Percentiles rank a stretch among this genome's conserved stretches.
phyloP scores from a whole-genome alignment of 2,113 vertebrate species.

The Sphaerodactylus townsendi region DNA sequence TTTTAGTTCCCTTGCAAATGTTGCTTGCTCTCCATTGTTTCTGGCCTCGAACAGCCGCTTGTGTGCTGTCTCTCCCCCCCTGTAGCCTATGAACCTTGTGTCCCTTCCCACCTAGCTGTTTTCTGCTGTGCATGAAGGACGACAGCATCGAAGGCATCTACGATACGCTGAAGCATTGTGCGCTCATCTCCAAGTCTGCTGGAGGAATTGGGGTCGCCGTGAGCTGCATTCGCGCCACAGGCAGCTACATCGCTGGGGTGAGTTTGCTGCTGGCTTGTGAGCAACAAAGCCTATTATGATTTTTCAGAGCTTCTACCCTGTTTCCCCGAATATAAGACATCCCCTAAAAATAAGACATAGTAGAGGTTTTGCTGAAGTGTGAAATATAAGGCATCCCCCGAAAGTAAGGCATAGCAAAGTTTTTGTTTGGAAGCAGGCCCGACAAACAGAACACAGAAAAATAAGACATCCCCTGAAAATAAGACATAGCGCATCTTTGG shows the following conservation, averaged over 20 bases:
- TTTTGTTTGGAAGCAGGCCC: too few species aligned
- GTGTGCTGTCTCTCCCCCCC: fast-evolving
- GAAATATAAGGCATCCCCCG: too few species aligned
- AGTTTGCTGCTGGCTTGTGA: conserved; percentile 39
- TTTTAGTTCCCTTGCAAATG: neutral
- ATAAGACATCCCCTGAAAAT: too few species aligned
- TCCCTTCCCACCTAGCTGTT: conserved; percentile 79
- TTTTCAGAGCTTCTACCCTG: neutral
- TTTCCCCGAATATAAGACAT: too few species aligned
- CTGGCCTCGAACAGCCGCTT: neutral
- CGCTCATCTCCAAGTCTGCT: conserved; percentile 94
- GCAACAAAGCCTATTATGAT: neutral
- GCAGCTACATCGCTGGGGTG: conserved; percentile 97
- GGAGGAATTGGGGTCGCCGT: conserved; percentile 95
- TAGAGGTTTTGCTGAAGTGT: too few species aligned
- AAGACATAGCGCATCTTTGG: too few species aligned
- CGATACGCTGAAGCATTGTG: conserved; percentile 95
- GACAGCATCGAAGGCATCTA: conserved; percentile 98
- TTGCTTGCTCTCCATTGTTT: neutral
- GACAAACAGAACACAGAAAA: too few species aligned
- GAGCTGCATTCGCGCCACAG: conserved; percentile 93
- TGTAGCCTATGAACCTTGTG: fast-evolving
- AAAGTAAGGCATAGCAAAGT: too few species aligned
- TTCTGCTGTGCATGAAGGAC: conserved; percentile 94
- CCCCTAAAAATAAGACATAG: too few species aligned